Conservation (phyloP, 2,888 invertebrate genomes). For the Cataglyphis cursor region DNA sequence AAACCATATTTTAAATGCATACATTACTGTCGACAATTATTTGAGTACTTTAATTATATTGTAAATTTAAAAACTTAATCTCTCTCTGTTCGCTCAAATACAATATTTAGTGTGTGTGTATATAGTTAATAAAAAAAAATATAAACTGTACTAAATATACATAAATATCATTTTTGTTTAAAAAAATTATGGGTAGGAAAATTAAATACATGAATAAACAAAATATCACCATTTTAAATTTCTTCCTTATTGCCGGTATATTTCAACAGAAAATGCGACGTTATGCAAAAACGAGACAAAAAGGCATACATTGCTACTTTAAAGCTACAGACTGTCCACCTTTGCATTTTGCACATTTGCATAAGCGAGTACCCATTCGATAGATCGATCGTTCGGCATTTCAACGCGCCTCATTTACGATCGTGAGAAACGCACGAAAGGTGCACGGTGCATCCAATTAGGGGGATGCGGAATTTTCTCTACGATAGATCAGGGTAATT, state of each 20-base stretch:
- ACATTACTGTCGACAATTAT: conserved; percentile 21
- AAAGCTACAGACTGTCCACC: not conserved
- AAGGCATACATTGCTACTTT: not conserved
- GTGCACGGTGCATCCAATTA: conserved; percentile 49
- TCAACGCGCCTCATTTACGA: conserved; percentile 36
- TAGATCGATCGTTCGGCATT: conserved; percentile 16
- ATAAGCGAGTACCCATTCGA: not conserved
- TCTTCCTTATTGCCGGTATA: not conserved
- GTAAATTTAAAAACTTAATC: conserved; percentile 9
- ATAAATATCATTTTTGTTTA: not conserved
- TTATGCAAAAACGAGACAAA: not conserved
- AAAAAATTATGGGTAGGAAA: too few species aligned
- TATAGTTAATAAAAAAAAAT: conserved; percentile 1
- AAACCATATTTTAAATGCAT: not conserved
- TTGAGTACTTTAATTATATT: conserved; percentile 5
- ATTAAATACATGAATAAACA: not conserved
- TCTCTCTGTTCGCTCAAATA: not conserved
- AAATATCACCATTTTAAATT: not conserved
- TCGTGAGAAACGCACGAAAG: conserved; percentile 47
- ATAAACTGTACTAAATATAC: not conserved
- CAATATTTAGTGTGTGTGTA: not conserved
- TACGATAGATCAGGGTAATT: not conserved
- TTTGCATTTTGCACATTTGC: not conserved
- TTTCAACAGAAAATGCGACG: not conserved
- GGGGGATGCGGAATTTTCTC: conserved; percentile 37